These are phyloP conservation scores for Ophonus ardosiacus DNA, from an alignment of 2,888 invertebrate genomes.

Conservation along the genomic window DNA sequence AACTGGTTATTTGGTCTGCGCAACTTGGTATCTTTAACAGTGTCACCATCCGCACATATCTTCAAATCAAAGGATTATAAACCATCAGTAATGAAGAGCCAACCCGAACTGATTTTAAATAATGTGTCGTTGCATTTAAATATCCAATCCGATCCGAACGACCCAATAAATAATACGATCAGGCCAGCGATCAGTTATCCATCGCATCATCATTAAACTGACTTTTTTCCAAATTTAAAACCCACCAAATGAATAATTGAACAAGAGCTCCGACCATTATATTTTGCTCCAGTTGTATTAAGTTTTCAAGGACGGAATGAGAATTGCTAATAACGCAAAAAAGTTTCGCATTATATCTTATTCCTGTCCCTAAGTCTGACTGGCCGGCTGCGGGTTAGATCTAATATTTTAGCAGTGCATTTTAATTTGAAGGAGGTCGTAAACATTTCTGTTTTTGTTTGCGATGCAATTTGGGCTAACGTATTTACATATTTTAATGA, in stretches of 20 bases:
- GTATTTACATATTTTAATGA: conserved; percentile 73
- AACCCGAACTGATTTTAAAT: conserved; percentile 52
- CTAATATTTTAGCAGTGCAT: conserved; percentile 62
- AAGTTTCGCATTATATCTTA: conserved; percentile 47
- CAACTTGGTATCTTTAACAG: conserved; percentile 24
- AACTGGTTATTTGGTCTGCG: conserved; percentile 31
- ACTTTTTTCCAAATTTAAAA: conserved; percentile 58
- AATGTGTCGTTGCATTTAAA: conserved; percentile 54
- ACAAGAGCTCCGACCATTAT: conserved; percentile 45
- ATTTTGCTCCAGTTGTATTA: conserved; percentile 53
- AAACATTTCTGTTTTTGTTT: conserved; percentile 71
- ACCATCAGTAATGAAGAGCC: conserved; percentile 40
- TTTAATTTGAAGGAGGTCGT: conserved; percentile 61
- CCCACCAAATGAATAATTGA: conserved; percentile 59
- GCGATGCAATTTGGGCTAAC: conserved; percentile 72
- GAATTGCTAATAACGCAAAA: conserved; percentile 50
- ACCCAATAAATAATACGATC: conserved; percentile 59
- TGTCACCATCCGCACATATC: conserved; percentile 53
- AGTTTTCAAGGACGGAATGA: conserved; percentile 48
- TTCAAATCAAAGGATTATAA: conserved; percentile 58
- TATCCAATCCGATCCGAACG: conserved; percentile 49
- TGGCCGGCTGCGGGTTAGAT: conserved; percentile 21
- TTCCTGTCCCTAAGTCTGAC: conserved; percentile 10
- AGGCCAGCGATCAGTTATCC: conserved; percentile 52
- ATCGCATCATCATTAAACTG: conserved; percentile 51